Evolutionary conservation across 2,797 vertebrate genomes (phyloP).

Genomic region (Clarias laeviceps): DNA sequence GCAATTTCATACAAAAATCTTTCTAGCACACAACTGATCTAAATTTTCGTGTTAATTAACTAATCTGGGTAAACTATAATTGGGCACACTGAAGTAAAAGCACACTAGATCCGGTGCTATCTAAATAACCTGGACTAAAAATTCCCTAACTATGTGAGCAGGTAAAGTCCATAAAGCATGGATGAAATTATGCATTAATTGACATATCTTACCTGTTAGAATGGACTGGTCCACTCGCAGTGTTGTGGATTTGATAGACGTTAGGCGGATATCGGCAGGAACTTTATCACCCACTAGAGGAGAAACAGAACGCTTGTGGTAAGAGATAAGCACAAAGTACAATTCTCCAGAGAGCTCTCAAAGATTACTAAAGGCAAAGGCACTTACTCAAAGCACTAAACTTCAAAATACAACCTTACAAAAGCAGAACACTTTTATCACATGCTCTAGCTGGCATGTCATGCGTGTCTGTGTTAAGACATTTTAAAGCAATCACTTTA

Average conservation of each 20-base stretch:
- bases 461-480: not conserved
- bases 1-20: not conserved
- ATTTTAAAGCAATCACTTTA: not conserved
- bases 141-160: not conserved
- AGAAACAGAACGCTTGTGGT: constrained; percentile 38
- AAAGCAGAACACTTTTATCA: not conserved
- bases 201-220: constrained; percentile 85
- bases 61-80: not conserved
- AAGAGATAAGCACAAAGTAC: constrained; percentile 25
- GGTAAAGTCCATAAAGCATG: not conserved
- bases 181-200: not conserved
- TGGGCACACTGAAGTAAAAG: not conserved
- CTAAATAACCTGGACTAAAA: not conserved
- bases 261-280: constrained; percentile 95
- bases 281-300: constrained; percentile 96
- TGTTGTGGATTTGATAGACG: constrained; percentile 97
- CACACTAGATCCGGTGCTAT: not conserved
- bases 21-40: not conserved
- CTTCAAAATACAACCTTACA: not conserved
- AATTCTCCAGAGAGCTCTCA: not conserved
- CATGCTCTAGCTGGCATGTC: constrained; percentile 43
- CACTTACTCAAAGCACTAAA: constrained; percentile 1
- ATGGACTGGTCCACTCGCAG: constrained; percentile 97
- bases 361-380: not conserved
- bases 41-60: not conserved